Evolutionary conservation across 1,140 invertebrate genomes (phyloP), one percentile per base, ranked within the genome.

Genomic region (Rhyacophila brunnea): DNA sequence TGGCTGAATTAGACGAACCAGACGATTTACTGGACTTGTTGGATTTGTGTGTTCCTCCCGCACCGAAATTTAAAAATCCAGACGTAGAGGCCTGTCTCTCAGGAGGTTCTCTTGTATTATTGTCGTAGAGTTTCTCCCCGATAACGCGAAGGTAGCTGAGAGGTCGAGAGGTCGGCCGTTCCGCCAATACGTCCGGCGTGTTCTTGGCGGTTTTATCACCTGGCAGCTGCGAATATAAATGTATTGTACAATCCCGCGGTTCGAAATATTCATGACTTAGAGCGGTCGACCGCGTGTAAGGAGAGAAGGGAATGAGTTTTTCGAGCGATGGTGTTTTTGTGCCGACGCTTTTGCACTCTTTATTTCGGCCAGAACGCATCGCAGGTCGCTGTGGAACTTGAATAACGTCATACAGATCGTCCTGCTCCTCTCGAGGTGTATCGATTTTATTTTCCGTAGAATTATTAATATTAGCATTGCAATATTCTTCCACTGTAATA

Each of bases 401-500:
- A 14, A 64, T 64, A 35, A 86, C 67, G 60, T 89, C 86, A 59
- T 88, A 88, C 23, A 86, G 73, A 69, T 87, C 85, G 38, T 86
- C 85, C 36, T 85, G 81, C 6, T 76, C 75, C 17, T 77, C 75
- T 6, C 10, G 42, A n/a, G 23, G 7, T 6, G 1, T 10, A 44
- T 55, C 0, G 6, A 2, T 3, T 57, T 1, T 59, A 28, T 35
- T 67, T 65, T n/a, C 71, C 68, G 18, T 2, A 5, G 5, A 5
- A 14, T 51, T 52, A 53, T 82, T 81, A 15, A 43, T 54, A 60
- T 86, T 85, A 23, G 81, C 81, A 63, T 86, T 87, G 62, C 84
- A 86, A 35, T 78, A 86, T 60, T 89, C 86, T 67, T 88, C 85
- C 1, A 88, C 83, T 66, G 89, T 88, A 43, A 90, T 89, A 18